Evolutionary conservation across 2,888 invertebrate genomes (phyloP).

Genomic region (Brachyopa scutellaris): DNA sequence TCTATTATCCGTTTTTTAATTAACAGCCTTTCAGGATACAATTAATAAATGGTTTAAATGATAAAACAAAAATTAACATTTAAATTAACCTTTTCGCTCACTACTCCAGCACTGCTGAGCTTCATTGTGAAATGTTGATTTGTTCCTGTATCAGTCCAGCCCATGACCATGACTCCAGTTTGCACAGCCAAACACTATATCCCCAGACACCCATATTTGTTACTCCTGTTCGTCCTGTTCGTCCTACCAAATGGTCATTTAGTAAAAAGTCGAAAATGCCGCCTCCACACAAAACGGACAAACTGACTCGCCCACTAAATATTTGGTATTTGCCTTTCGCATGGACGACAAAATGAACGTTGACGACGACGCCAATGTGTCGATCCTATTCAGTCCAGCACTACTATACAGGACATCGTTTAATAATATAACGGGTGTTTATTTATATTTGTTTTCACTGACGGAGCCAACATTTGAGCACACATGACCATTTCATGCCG

Average conservation of each 20-base stretch:
- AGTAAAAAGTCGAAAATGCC: slow-evolving; percentile 42
- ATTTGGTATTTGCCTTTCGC: slow-evolving; percentile 65
- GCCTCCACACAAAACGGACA: slow-evolving; percentile 40
- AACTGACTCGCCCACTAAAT: slow-evolving; percentile 70
- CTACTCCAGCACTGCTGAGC: background rate
- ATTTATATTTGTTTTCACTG: slow-evolving; percentile 66
- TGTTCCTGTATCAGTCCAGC: background rate
- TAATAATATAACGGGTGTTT: slow-evolving; percentile 71
- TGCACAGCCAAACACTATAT: slow-evolving; percentile 40
- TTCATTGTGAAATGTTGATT: slow-evolving; percentile 25
- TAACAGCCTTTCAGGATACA: too few relatives aligned
- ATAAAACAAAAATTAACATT: slow-evolving; percentile 36
- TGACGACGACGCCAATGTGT: too few relatives aligned
- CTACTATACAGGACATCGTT: slow-evolving; percentile 47
- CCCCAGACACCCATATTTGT: background rate
- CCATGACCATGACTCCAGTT: slow-evolving; percentile 24
- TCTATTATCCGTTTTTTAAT: too few relatives aligned
- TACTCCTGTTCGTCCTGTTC: background rate
- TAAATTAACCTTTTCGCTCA: slow-evolving; percentile 9
- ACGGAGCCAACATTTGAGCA: slow-evolving; percentile 39
- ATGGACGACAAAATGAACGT: too few relatives aligned
- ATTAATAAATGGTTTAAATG: background rate
- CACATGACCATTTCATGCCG: slow-evolving; percentile 64
- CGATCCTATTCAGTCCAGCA: background rate
- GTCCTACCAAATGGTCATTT: slow-evolving; percentile 59